Base-by-base conservation (phyloP, 2,888 invertebrate genomes). In the Caenorhabditis parvicauda region DNA sequence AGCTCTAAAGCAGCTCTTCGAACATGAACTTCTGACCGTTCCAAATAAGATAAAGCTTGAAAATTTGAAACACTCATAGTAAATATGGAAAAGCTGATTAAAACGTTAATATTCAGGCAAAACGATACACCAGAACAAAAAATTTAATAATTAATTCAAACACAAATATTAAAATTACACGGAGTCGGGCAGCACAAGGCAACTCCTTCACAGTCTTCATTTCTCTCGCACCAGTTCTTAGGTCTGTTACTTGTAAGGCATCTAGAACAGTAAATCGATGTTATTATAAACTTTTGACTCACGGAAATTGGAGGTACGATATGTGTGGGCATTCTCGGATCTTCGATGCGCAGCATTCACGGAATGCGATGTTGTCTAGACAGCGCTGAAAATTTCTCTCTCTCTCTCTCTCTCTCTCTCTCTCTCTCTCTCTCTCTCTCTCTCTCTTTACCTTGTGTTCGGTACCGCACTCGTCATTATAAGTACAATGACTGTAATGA, bases 151-250 rank as follows among this genome's bases (percentile, higher is more conserved):
- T 14, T 21, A 46, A 25, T 17, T 48, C 28, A 54, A 37, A 60
- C 41, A 35, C 60, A 60, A 42, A 60, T 60, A 38, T 60, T 60
- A 60, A 56, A 60, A 49, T 60, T 60, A 52, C 60, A 60, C 3
- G 55, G 55, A 2, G 60, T 60, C 37, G 60, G 60, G 53, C 60
- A 60, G 37, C 60, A 60, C 35, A 42, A 38, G 17, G 60, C 45
- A 14, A 56, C 56, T 28, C 55, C 48, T 28, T 52, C 48, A 53
- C 60, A 60, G 24, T 60, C 55, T 5, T 45, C 45, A 29, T 60
- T 53, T 3, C 28, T 47, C 14, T 52, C 39, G 46, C 60, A 60
- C 60, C 60, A 60, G 25, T 48, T 55, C 0, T 45, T 49, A 2
- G 60, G 60, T 17, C 53, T 45, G n/a, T n/a, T n/a, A 3, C 48